phyloP scores from a whole-genome alignment of 2,113 vertebrate species.

The Guaruba guarouba region DNA sequence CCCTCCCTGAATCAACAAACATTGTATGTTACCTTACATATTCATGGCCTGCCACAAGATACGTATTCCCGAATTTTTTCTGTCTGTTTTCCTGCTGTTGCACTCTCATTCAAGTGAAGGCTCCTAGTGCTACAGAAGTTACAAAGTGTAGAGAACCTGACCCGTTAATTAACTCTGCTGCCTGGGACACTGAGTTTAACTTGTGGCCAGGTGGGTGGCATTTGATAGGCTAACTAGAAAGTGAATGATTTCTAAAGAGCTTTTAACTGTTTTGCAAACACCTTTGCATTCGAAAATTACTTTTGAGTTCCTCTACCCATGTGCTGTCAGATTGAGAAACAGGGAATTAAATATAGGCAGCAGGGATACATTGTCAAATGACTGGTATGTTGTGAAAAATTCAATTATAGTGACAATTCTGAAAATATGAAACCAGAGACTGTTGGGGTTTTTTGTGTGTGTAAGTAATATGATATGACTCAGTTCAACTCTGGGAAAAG shows the following conservation, averaged over 20 bases:
- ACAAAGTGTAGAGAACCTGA: not conserved
- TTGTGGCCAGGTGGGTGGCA: not conserved
- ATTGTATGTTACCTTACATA: not conserved
- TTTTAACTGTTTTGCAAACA: not conserved
- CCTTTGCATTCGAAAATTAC: not conserved
- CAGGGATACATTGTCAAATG: not conserved
- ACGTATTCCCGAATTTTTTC: not conserved
- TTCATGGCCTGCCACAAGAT: not conserved
- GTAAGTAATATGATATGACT: constrained; percentile 36
- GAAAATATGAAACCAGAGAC: constrained; percentile 25
- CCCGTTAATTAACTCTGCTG: not conserved
- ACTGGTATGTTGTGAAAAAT: constrained; percentile 18
- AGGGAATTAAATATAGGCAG: not conserved
- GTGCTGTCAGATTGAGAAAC: not conserved
- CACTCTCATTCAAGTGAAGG: not conserved
- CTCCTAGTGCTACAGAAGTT: not conserved
- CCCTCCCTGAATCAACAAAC: not conserved
- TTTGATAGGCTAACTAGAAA: not conserved
- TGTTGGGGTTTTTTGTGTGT: not conserved
- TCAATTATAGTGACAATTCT: constrained; percentile 19
- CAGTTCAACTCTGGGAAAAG: constrained; percentile 41
- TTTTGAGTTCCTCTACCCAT: not conserved
- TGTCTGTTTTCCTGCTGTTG: not conserved
- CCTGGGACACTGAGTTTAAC: not conserved
- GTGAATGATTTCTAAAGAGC: not conserved